Conservation (phyloP, 2,113 vertebrate genomes). For the Brachypodius melanocephalos region DNA sequence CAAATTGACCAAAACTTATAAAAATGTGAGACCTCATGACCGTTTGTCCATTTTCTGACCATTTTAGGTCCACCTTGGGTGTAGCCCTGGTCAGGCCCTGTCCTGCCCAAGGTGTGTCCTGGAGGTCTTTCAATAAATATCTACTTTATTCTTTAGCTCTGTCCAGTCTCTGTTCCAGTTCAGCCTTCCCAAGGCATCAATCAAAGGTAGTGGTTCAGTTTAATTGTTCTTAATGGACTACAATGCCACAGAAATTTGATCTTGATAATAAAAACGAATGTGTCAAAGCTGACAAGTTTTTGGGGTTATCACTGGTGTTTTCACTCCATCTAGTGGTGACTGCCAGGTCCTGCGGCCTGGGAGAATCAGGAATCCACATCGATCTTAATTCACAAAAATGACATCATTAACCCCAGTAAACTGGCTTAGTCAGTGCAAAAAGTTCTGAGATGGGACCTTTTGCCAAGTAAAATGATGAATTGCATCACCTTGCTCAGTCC, state of each 20-base stretch:
- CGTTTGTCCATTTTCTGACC: background rate
- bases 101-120: background rate
- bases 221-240: background rate
- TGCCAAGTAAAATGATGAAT: background rate
- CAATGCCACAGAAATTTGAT: background rate
- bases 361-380: fast-evolving
- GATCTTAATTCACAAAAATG: no score
- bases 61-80: background rate
- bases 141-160: background rate
- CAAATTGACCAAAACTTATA: background rate
- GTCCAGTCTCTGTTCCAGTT: background rate
- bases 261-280: background rate
- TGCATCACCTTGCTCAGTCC: background rate
- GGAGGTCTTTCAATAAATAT: background rate
- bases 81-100: background rate
- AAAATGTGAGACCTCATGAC: background rate
- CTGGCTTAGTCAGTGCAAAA: background rate
- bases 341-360: background rate
- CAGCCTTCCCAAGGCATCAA: background rate
- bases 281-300: background rate
- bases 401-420: background rate
- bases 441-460: background rate
- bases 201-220: background rate
- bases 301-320: background rate
- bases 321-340: constrained; percentile 64